Base-by-base conservation (phyloP, 35 echinoderm and acorn worm species). In the Apostichopus californicus region DNA sequence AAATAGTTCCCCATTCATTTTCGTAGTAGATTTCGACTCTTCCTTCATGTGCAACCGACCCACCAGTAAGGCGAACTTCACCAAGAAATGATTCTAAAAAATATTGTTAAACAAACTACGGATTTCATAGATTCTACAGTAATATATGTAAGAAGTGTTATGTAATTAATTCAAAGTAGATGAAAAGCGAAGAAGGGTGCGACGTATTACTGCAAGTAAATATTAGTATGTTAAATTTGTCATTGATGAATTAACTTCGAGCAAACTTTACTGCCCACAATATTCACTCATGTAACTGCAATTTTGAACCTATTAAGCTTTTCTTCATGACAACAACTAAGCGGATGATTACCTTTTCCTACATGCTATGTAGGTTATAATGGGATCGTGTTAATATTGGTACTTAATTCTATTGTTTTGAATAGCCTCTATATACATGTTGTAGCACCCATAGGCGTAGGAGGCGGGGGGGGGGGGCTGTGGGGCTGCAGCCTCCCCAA, bases 1-100 rank as follows among this genome's bases (percentile, higher is more conserved):
- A 89, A 14, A 89, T 68, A 7, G 86, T 89, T 5, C 86, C 86
- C 86, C 86, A 89, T n/a, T 63, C 17, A 75, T 89, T 60, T 25
- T 89, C 57, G 24, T 15, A 58, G 24, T 72, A 89, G 34, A 89
- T 66, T 55, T 89, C 86, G 8, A 89, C 86, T 21, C 86, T 58
- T 54, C 86, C 86, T 34, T 89, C 86, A 75, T 24, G 26, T 7
- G 86, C 86, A 6, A 15, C 9, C 60, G 23, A 10, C 4, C 86
- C 86, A 73, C 68, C 86, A 46, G 52, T 17, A 1, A 89, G 86
- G 14, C 86, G 86, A 0, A 89, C 86, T 52, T 59, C 81, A 75
- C 71, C 71, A 22, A 57, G 21, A 52, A 34, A 82, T 24, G 80
- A 54, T 46, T 82, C 80, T 82, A 11, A 6, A 80, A 80, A 28